Percentiles rank a stretch among this genome's conserved stretches.
phyloP scores from a whole-genome alignment of 2,888 invertebrate genomes.

The Leucozona laternaria region DNA sequence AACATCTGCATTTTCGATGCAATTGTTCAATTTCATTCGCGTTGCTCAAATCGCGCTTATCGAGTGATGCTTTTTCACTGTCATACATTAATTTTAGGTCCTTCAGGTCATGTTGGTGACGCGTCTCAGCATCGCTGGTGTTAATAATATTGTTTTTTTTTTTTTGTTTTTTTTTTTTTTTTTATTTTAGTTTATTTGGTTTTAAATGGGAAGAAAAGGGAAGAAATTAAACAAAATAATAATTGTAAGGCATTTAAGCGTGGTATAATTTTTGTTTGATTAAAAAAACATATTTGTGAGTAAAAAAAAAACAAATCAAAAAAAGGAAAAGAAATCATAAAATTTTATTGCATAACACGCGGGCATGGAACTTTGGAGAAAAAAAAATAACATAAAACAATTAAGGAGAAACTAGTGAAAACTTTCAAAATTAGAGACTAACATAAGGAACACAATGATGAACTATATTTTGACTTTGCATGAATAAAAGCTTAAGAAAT shows the following conservation, averaged over 20 bases:
- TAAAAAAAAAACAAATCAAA: not conserved
- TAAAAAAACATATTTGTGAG: conserved; percentile 34
- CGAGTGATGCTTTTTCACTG: conserved; percentile 82
- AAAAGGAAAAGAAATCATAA: not conserved
- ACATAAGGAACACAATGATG: not conserved
- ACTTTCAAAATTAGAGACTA: not conserved
- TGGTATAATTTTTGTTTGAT: conserved; percentile 19
- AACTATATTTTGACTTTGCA: no score
- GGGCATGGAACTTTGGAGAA: not conserved
- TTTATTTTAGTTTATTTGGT: conserved; percentile 35
- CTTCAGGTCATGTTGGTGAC: conserved; percentile 82
- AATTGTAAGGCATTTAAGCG: conserved; percentile 56
- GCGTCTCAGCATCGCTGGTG: conserved; percentile 84
- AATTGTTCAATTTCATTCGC: conserved; percentile 85
- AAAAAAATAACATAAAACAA: not conserved
- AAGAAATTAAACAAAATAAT: conserved; percentile 69
- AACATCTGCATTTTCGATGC: conserved; percentile 85
- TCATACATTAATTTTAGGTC: conserved; percentile 83
- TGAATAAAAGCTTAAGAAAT: no score
- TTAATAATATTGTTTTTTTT: conserved; percentile 59
- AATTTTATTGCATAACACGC: conserved; percentile 1
- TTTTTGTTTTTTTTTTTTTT: conserved; percentile 32
- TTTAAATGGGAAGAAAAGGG: conserved; percentile 76
- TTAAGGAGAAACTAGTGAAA: not conserved
- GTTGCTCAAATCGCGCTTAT: conserved; percentile 84